Percentiles rank a stretch among this genome's conserved stretches.
Conservation (phyloP, 2,113 vertebrate species). For the Craseonycteris thonglongyai region DNA sequence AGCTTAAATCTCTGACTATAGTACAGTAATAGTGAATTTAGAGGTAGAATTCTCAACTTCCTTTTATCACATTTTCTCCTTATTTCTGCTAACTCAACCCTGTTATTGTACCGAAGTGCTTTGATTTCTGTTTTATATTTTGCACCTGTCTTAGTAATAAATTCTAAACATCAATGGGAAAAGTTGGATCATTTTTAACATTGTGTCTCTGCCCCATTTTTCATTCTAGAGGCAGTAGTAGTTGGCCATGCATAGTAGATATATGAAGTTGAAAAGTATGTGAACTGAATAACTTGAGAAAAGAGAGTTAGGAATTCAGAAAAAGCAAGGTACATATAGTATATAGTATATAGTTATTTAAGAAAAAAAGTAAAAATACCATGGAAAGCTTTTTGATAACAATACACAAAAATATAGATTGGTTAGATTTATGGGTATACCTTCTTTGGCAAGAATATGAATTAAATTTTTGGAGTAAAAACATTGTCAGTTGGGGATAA, state of each 20-base stretch:
- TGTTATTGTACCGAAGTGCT: not conserved
- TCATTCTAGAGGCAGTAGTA: not conserved
- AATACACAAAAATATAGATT: not conserved
- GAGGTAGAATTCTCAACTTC: not conserved
- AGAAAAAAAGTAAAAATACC: not conserved
- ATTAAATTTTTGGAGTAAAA: not conserved
- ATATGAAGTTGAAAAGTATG: not conserved
- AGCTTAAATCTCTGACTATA: not conserved
- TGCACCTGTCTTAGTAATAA: not conserved
- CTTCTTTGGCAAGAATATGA: not conserved
- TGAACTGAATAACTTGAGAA: not conserved
- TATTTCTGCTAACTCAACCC: not conserved
- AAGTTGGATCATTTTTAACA: not conserved
- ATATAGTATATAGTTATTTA: not conserved
- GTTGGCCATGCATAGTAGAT: not conserved
- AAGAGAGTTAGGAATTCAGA: not conserved
- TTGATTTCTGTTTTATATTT: not conserved
- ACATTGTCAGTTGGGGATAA: not conserved
- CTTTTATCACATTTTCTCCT: not conserved
- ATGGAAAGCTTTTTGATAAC: not conserved
- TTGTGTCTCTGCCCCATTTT: not conserved
- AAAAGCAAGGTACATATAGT: not conserved
- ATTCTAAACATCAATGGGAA: not conserved
- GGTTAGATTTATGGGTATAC: not conserved
- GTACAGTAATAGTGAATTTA: not conserved